Base-by-base conservation (phyloP, 92 coral and sea anemone genomes). In the Micromussa lordhowensis region DNA sequence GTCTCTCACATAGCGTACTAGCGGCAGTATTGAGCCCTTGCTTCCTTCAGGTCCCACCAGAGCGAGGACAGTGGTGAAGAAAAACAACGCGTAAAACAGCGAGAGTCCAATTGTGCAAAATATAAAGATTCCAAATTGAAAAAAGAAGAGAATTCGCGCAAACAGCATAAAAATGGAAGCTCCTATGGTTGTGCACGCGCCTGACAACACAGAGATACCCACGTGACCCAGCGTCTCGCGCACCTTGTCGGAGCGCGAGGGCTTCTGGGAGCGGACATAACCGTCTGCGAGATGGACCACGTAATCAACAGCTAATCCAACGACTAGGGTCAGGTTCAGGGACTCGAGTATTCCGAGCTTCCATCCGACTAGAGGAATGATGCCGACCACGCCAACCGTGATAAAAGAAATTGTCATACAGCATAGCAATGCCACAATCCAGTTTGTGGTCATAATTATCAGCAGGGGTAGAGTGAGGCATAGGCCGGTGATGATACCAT, bases 221-320 rank as follows among this genome's bases (percentile, higher is more conserved):
- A 94, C 95, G 78, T 94, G 95, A 55, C 91, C 86, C 44, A 94
- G 91, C 13, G 97, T 90, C 35, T 92, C 87, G 28, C 86, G 92
- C 35, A 94, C 95, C 82, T 84, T 90, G 32, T 87, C 86, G 71
- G 66, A 72, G 24, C 97, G 88, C 29, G 87, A 74, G 48, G 34
- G 58, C 30, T 88, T 51, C 61, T 86, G 82, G 31, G 91, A 87
- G 12, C 90, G 81, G 69, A 94, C 88, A 44, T 94, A 94, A 2
- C 97, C 95, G 77, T 94, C 95, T 14, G 97, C 97, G 58, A 94
- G 85, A 85, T 94, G 97, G 21, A 94, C 97, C 5, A 94, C 97
- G 82, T 94, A 94, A 74, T 94, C 97, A 30, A 94, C 97, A 31
- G 97, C 97, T 29, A 94, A 86, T 55, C 97, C 97, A 48, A 94